A percentile compares a stretch with the other conserved stretches of the same genome.
phyloP scores from a whole-genome alignment of 1,140 invertebrate genomes.

The Brachionus koreanus region DNA sequence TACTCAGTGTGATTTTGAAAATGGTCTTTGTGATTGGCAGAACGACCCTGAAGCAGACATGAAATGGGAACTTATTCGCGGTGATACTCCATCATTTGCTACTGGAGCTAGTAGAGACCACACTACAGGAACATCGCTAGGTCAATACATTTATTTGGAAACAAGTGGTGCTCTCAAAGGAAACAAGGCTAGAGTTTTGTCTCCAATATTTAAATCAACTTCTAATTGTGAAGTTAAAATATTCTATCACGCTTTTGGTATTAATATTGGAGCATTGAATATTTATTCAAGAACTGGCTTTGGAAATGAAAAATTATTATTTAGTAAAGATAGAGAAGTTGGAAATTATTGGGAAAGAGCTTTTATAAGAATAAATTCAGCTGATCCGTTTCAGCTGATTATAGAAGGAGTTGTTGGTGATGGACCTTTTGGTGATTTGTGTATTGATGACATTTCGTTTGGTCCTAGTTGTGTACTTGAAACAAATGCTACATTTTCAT shows the following conservation, averaged over 20 bases:
- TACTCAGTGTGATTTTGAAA: conserved; percentile 37
- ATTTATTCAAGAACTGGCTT: neutral
- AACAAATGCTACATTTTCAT: conserved; percentile 45
- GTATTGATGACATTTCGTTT: conserved; percentile 56
- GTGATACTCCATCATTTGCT: conserved; percentile 59
- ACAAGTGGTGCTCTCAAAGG: neutral
- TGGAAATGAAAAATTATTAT: neutral
- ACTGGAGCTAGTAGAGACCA: conserved; percentile 74
- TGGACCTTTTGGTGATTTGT: conserved; percentile 61
- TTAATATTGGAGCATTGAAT: neutral
- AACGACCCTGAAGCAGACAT: conserved; percentile 50
- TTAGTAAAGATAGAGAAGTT: conserved; percentile 47
- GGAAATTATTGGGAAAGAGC: conserved; percentile 40
- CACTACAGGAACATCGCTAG: conserved; percentile 57
- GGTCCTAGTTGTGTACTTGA: conserved; percentile 48
- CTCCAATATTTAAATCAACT: neutral
- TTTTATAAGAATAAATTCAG: neutral
- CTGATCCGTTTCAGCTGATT: conserved; percentile 55
- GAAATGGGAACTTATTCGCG: conserved; percentile 49
- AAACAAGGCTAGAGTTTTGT: neutral
- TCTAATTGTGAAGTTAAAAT: conserved; percentile 18
- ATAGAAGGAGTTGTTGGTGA: conserved; percentile 66
- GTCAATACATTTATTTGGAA: conserved; percentile 9
- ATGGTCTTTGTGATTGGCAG: conserved; percentile 51
- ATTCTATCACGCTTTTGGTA: conserved; percentile 52